Percentiles rank a stretch among this genome's conserved stretches.
These are phyloP conservation scores for Indri indri DNA, from an alignment of 2,113 vertebrate species.

Conservation along the genomic window DNA sequence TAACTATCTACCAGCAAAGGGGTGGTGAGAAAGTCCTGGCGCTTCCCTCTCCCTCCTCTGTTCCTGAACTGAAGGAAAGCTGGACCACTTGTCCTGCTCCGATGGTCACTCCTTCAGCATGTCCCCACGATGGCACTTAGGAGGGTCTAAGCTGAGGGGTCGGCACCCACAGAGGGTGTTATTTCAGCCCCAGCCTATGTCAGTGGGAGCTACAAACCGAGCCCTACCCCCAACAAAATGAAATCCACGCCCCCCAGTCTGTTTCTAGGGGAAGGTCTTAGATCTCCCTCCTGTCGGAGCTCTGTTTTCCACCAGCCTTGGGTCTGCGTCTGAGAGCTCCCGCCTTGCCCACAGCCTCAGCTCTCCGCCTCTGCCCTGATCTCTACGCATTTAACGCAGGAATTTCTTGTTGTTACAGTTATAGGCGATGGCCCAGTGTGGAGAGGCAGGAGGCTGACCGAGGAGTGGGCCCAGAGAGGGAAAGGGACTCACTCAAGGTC, in stretches of 20 bases:
- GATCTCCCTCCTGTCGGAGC: not conserved
- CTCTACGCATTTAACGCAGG: not conserved
- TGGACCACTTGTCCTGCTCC: not conserved
- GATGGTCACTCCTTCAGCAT: not conserved
- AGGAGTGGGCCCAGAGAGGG: not conserved
- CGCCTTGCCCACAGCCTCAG: not conserved
- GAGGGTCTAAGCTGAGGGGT: not conserved
- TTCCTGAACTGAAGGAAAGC: not conserved
- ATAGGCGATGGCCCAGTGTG: no score
- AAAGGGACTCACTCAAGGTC: not conserved
- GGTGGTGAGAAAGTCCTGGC: not conserved
- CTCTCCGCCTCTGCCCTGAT: not conserved
- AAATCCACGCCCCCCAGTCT: not conserved
- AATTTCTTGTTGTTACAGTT: not conserved
- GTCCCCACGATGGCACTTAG: not conserved
- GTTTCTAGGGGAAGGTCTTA: not conserved
- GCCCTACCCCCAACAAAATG: no score
- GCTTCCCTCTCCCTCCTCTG: not conserved
- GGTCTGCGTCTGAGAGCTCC: not conserved
- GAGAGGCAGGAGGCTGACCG: not conserved
- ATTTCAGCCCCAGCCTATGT: not conserved
- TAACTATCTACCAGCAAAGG: not conserved
- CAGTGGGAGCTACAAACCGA: not conserved
- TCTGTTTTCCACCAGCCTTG: not conserved
- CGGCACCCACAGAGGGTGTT: not conserved